Evolutionary conservation across 2,797 vertebrate genomes (phyloP).

Genomic region (Babyrousa celebensis): DNA sequence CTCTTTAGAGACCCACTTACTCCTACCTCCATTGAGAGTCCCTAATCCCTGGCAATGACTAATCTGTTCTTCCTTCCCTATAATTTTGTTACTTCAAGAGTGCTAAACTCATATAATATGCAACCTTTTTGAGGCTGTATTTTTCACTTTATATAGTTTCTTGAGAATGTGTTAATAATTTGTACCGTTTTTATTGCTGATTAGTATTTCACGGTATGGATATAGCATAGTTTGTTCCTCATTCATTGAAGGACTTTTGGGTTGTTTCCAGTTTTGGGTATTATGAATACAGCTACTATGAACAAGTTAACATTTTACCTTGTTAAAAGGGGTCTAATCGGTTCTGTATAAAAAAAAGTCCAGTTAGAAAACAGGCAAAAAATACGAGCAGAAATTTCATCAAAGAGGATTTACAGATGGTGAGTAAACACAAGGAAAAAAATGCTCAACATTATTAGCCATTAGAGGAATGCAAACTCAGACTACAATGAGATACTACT

Average conservation of each 20-base stretch:
- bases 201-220: background rate
- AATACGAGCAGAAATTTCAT: no score
- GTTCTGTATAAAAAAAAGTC: no score
- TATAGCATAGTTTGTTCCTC: background rate
- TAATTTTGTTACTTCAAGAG: background rate
- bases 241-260: background rate
- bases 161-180: background rate
- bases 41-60: background rate
- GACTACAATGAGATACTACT: no score
- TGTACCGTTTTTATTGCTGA: constrained; percentile 1
- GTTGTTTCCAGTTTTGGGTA: background rate
- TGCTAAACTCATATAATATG: background rate
- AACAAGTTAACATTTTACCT: background rate
- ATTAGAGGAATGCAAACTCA: no score
- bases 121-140: background rate
- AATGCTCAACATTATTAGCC: no score
- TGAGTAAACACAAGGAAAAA: no score
- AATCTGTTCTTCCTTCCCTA: background rate
- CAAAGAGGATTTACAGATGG: no score
- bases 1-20: background rate
- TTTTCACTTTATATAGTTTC: background rate
- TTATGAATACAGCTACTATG: background rate
- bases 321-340: no score
- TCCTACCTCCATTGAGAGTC: background rate
- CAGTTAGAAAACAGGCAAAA: no score